phyloP scores from a whole-genome alignment of 2,797 vertebrate genomes.

The Pipistrellus nathusii region DNA sequence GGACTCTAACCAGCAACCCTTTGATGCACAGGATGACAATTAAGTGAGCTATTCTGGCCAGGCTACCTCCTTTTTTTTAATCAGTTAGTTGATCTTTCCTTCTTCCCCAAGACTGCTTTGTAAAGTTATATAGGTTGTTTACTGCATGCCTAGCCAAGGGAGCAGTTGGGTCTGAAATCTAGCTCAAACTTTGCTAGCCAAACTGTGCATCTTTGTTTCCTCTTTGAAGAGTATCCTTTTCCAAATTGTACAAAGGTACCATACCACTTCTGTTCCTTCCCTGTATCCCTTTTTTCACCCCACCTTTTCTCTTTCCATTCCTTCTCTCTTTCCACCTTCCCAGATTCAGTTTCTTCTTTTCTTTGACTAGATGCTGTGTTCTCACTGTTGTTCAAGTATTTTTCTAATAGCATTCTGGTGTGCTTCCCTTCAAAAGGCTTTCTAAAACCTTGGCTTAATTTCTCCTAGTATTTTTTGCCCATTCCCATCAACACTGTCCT shows the following conservation, averaged over 20 bases:
- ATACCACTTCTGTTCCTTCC: background rate
- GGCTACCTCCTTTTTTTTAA: background rate
- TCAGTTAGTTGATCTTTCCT: background rate
- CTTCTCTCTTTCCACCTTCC: background rate
- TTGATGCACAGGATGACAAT: background rate
- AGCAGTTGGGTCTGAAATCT: background rate
- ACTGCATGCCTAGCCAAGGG: background rate
- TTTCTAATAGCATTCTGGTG: background rate
- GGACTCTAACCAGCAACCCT: background rate
- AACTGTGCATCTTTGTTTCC: background rate
- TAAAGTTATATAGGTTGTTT: background rate
- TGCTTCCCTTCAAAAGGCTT: background rate
- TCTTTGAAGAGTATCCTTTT: conserved; percentile 13
- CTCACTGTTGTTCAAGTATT: background rate
- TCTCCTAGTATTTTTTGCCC: background rate
- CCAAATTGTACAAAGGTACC: background rate
- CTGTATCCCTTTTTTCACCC: background rate
- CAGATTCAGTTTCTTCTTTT: conserved; percentile 1
- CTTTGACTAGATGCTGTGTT: background rate
- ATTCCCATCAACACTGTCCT: background rate
- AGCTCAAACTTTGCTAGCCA: background rate
- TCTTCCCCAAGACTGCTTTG: background rate
- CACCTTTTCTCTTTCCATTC: background rate
- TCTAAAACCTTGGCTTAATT: background rate
- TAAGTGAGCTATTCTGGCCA: background rate